Conservation (phyloP, 37 sponge, comb jelly and placozoan species). For the Ephydatia muelleri region DNA sequence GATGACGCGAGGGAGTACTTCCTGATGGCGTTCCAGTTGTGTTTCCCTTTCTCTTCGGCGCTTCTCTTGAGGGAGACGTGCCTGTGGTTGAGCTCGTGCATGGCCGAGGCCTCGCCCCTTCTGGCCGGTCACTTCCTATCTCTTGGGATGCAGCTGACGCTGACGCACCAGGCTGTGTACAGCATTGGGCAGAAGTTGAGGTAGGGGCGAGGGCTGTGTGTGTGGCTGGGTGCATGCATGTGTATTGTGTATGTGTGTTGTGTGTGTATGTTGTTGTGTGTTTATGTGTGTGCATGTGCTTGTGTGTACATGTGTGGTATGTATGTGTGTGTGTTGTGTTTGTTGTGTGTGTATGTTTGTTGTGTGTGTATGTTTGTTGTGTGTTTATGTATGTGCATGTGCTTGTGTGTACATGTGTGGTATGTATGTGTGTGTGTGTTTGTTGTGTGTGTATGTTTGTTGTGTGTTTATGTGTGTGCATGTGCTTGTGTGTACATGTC, state of each 20-base stretch:
- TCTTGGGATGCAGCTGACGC: constrained; percentile 6
- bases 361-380: no score
- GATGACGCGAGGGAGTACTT: constrained; percentile 19
- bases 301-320: no score
- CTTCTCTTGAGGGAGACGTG: constrained; percentile 29
- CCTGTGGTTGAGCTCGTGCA: constrained; percentile 18
- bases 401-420: no score
- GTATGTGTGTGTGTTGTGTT: no score
- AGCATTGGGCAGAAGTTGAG: constrained; percentile 44
- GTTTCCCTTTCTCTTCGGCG: constrained; percentile 12
- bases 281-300: no score
- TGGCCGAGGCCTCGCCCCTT: background rate
- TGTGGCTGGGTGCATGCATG: constrained; percentile 14
- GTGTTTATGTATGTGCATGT: no score
- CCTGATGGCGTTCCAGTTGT: constrained; percentile 33
- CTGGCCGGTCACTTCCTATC: constrained; percentile 38
- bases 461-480: no score
- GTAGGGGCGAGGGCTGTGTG: constrained; percentile 10
- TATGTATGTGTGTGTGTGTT: no score
- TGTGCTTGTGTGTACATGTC: no score
- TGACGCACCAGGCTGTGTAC: constrained; percentile 25
- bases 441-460: no score
- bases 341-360: no score
- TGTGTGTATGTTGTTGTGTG: background rate
- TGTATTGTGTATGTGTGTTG: background rate